Evolutionary conservation across 2,797 vertebrate species (phyloP), one percentile per base, ranked within the genome.

Genomic region (Microctenopoma lineatum): DNA sequence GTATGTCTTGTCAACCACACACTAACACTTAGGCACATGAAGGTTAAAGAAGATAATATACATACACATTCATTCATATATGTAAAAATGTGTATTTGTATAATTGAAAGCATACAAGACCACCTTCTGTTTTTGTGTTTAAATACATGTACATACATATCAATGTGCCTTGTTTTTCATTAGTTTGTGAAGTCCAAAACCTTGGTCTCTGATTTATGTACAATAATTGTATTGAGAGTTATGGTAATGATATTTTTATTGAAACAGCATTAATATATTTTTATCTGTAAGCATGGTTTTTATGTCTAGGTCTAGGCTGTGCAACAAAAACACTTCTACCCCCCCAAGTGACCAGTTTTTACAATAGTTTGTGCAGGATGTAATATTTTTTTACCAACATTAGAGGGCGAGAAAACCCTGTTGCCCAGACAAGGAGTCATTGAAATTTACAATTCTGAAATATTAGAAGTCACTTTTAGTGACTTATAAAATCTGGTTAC

Each of bases 401-500:
- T 78, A 81, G 92, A 81, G 86, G 83, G 89, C 67, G 78, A 73
- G 0, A 87, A 70, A 73, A 48, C 27, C 58, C 5, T 78, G 2
- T n/a, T 7, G n/a, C 10, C 25, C 18, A 38, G 47, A 55, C 21
- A 5, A 4, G n/a, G 10, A 25, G 14, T 36, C 15, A 18, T 36
- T 36, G 5, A 46, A 57, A 6, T 8, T 21, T 32, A 36, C 5
- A 36, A 41, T 16, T n/a, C 42, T 7, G 42, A 47, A 3, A 21
- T 27, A 42, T 47, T 4, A 3, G 8, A 45, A 56, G 5, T 27
- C 0, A 41, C 44, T 48, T 36, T 9, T 6, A 50, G 44, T 56
- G 16, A 46, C 21, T 32, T 7, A 39, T 52, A 52, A 2, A 29
- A 57, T 57, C 38, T 61, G 10, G n/a, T 59, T 29, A 41, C 4